phyloP scores from a whole-genome alignment of 1,140 invertebrate genomes.

The Zaprionus ornatus region DNA sequence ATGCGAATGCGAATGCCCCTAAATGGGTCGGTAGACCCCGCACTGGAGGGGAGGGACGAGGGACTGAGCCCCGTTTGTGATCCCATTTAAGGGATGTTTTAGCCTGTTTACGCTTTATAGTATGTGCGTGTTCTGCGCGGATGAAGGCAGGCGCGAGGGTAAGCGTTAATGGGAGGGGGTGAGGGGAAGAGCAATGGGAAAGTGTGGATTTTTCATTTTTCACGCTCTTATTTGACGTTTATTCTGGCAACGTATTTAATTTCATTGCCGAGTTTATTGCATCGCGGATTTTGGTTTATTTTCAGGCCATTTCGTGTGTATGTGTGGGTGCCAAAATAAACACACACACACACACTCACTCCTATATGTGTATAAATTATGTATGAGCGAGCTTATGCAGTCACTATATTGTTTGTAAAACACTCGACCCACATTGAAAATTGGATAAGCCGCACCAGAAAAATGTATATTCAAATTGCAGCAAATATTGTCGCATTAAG shows the following conservation, averaged over 20 bases:
- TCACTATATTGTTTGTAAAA: conserved; percentile 34
- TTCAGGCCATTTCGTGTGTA: conserved; percentile 12
- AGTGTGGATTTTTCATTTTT: conserved; percentile 47
- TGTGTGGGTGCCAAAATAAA: conserved; percentile 9
- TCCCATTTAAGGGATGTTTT: conserved; percentile 26
- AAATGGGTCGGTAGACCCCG: conserved; percentile 15
- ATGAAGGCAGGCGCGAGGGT: not conserved
- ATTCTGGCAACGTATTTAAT: conserved; percentile 68
- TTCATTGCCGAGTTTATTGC: conserved; percentile 62
- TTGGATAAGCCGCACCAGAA: conserved; percentile 15
- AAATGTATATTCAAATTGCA: conserved; percentile 10
- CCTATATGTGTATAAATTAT: not conserved
- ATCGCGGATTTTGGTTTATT: conserved; percentile 36
- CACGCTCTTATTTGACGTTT: conserved; percentile 66
- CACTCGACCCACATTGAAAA: conserved; percentile 46
- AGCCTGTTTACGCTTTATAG: conserved; percentile 25
- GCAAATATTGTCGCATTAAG: conserved; percentile 28
- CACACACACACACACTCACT: not conserved
- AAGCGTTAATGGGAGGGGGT: not conserved
- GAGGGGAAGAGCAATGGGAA: not conserved
- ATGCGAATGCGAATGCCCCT: conserved; percentile 51
- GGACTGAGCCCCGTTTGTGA: not conserved
- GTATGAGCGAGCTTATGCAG: not conserved
- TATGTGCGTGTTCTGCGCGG: conserved; percentile 4
- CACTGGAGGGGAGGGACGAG: not conserved